Percentiles rank a stretch among this genome's conserved stretches.
These are phyloP conservation scores for Sebastes cheni DNA, from an alignment of 2,797 vertebrate species.

Conservation along the genomic window DNA sequence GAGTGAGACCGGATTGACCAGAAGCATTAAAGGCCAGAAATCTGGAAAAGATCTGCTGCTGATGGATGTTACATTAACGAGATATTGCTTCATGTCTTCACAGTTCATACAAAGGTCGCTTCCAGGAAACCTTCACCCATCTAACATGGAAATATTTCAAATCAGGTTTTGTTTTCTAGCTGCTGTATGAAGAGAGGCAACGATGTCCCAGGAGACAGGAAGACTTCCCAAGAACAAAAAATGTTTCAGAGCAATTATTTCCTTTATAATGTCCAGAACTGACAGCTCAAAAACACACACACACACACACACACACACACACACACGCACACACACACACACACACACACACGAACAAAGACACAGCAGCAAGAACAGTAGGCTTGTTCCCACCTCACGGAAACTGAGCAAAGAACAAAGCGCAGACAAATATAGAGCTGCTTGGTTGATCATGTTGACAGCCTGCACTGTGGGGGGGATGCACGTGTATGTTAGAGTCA, in stretches of 20 bases:
- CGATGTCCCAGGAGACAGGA: constrained; percentile 6
- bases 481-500: background rate
- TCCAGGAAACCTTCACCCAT: background rate
- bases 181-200: background rate
- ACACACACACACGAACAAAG: constrained; percentile 22
- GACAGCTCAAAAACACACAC: constrained; percentile 46
- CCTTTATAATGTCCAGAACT: constrained; percentile 36
- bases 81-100: background rate
- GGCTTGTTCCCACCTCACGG: constrained; percentile 29
- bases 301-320: constrained; percentile 12
- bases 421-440: constrained; percentile 39
- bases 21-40: background rate
- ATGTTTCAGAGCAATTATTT: constrained; percentile 50
- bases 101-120: background rate
- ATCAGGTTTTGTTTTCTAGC: background rate
- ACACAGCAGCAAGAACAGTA: constrained; percentile 1
- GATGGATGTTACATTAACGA: background rate
- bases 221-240: constrained; percentile 14
- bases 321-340: constrained; percentile 17
- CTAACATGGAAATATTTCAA: background rate
- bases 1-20: background rate
- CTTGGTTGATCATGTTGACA: constrained; percentile 45
- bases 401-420: constrained; percentile 41
- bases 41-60: background rate
- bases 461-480: background rate